These are phyloP conservation scores for Pipra filicauda DNA, from an alignment of 2,113 vertebrate species.

Conservation along the genomic window DNA sequence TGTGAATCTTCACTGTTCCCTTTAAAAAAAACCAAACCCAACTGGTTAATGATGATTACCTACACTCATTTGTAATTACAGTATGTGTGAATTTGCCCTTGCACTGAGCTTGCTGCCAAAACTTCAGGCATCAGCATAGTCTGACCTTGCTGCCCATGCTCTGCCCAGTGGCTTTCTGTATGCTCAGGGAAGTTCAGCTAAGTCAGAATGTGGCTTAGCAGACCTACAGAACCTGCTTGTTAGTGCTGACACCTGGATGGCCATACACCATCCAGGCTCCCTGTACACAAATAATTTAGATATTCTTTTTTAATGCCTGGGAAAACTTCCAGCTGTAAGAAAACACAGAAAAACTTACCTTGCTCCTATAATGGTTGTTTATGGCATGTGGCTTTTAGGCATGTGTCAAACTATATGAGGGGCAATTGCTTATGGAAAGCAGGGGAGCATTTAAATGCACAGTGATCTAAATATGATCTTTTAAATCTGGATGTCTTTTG, in stretches of 20 bases:
- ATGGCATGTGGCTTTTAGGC: not conserved
- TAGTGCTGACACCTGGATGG: rapidly evolving
- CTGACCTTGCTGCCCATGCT: not conserved
- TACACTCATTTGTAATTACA: not conserved
- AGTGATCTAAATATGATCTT: not conserved
- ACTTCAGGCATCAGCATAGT: rapidly evolving
- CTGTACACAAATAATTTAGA: not conserved
- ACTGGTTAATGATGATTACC: not conserved
- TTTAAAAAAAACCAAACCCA: not conserved
- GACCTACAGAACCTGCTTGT: not conserved
- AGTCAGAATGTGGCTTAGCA: not conserved
- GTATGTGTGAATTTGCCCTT: not conserved
- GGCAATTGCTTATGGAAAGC: not conserved
- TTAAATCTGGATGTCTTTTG: not conserved
- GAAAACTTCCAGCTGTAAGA: not conserved
- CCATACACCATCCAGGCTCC: rapidly evolving
- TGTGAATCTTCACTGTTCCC: not conserved
- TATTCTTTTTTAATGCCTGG: not conserved
- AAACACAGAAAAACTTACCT: not conserved
- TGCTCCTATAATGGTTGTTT: not conserved
- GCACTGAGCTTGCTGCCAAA: not conserved
- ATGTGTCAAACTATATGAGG: not conserved
- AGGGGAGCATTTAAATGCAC: not conserved
- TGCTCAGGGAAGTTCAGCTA: not conserved
- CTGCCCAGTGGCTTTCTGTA: not conserved